Conservation (phyloP, 1,140 invertebrate genomes). For the Neotoxoptera formosana region DNA sequence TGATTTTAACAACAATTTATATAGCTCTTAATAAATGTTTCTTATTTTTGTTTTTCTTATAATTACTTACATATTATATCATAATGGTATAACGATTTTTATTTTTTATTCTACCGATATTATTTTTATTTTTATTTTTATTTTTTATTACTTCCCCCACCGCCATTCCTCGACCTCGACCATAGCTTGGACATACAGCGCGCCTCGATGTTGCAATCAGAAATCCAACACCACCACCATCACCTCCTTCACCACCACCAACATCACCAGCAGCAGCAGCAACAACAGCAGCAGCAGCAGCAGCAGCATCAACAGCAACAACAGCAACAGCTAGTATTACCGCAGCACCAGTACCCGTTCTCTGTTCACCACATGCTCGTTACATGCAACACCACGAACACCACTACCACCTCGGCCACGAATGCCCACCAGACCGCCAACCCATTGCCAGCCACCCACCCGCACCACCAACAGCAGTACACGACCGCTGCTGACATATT, state of each 20-base stretch:
- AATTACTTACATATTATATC: background rate
- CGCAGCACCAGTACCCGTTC: conserved; percentile 37
- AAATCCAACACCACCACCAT: conserved; percentile 33
- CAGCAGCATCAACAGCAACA: conserved; percentile 17
- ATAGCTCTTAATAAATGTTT: background rate
- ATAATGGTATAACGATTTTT: background rate
- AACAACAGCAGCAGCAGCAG: background rate
- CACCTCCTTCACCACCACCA: background rate
- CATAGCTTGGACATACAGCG: conserved; percentile 53
- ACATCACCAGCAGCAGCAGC: background rate
- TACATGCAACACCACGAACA: conserved; percentile 12
- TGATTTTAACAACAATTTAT: background rate
- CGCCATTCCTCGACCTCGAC: conserved; percentile 1
- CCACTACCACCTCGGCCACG: conserved; percentile 4
- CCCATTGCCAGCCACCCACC: background rate
- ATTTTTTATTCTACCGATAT: conserved; percentile 16
- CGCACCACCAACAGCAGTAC: conserved; percentile 27
- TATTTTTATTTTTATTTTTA: conserved; percentile 38
- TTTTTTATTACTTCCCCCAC: conserved; percentile 19
- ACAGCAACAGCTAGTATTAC: conserved; percentile 47
- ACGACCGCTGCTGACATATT: conserved; percentile 18
- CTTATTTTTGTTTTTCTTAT: background rate
- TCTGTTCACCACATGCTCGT: conserved; percentile 45
- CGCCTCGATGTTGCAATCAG: conserved; percentile 46
- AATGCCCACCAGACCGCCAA: conserved; percentile 29